Base-by-base conservation (phyloP, 2,888 invertebrate species). In the Drosophila diplacantha region DNA sequence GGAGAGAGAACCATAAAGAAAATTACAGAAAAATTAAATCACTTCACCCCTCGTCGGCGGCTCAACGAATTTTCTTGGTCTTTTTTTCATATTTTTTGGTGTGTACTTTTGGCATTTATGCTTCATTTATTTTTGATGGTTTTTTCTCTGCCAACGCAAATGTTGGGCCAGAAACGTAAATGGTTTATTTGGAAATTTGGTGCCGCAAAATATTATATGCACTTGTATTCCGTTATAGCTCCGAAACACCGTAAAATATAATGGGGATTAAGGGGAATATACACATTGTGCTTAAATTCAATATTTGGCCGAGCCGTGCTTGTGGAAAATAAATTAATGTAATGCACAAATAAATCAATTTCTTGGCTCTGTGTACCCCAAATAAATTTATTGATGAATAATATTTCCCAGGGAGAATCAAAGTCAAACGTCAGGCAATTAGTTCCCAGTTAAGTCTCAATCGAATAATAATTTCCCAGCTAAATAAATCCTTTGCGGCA, bases 41-140 rank as follows among this genome's bases (percentile, higher is more conserved):
- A 69, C 65, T 69, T 75, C 65, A 53, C 49, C 54, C 50, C 59
- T 34, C 46, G 32, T 12, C 29, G 32, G 41, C 20, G 18, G 35
- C 37, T 56, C n/a, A 11, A 29, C 11, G 22, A 39, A 35, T 43
- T 57, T 31, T 34, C 37, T 24, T 53, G 29, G 12, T 44, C 31
- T 58, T 49, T 38, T 32, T 43, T 57, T 26, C 20, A 24, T 53
- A 14, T 38, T 61, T 50, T 60, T 65, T 56, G 37, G 52, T 69
- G 66, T 43, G 18, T 52, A 39, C 59, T 77, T 65, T 71, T 75
- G 79, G 67, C 72, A 79, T 83, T 79, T 78, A 74, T 81, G 79
- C 81, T 79, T 83, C 79, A 79, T 79, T 79, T 79, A 75, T 67
- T 75, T 81, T 74, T 78, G 81, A 78, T 81, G 75, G 54, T 67